Conservation (phyloP, 2,113 vertebrate species). For the Phylloscopus trochiloides region DNA sequence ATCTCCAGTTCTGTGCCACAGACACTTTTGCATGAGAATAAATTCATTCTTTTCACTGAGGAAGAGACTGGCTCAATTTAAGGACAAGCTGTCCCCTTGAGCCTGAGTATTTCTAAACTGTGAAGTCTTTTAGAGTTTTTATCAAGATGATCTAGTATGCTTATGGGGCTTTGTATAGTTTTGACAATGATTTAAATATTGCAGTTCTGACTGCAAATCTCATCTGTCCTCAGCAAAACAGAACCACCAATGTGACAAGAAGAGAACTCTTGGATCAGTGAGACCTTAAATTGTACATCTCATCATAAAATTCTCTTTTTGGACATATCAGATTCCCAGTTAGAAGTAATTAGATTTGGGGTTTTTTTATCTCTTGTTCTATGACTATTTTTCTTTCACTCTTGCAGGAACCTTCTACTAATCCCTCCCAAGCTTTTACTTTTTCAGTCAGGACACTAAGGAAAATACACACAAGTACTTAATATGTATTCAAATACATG, state of each 20-base stretch:
- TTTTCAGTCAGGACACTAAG: background rate
- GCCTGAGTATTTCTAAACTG: background rate
- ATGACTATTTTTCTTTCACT: background rate
- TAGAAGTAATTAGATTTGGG: background rate
- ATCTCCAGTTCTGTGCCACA: constrained; percentile 17
- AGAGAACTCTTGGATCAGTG: background rate
- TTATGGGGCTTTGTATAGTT: background rate
- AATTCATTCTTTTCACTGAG: background rate
- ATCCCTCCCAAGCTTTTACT: background rate
- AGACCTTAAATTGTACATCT: background rate
- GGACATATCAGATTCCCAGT: background rate
- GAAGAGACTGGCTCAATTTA: background rate
- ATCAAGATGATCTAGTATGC: background rate
- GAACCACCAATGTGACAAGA: background rate
- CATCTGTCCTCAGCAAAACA: background rate
- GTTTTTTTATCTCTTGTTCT: background rate
- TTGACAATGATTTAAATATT: background rate
- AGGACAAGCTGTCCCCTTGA: background rate
- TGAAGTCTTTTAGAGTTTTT: background rate
- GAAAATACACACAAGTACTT: background rate
- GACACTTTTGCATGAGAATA: background rate
- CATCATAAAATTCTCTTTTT: background rate
- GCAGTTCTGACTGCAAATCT: background rate
- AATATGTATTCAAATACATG: background rate
- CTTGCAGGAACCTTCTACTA: background rate